Conservation (phyloP, 2,113 vertebrate species). For the Echinops telfairi region DNA sequence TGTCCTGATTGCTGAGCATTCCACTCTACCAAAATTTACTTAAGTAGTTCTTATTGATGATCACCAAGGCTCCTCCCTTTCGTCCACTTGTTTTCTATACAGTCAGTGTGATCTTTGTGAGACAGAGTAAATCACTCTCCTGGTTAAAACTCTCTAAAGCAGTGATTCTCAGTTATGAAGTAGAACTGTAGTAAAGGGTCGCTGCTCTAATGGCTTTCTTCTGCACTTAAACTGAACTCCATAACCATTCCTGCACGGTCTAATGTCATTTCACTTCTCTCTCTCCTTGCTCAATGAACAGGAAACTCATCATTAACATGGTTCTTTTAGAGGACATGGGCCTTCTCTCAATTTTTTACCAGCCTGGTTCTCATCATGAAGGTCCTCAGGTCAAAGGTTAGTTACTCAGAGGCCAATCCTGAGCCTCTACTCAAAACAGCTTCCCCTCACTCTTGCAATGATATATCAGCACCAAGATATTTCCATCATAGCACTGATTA, state of each 20-base stretch:
- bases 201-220: too few relatives aligned
- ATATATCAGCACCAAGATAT: not conserved
- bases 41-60: too few relatives aligned
- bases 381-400: not conserved
- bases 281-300: not conserved
- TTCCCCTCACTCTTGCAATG: not conserved
- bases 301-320: too few relatives aligned
- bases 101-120: not conserved
- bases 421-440: not conserved
- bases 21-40: not conserved
- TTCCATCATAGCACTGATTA: not conserved
- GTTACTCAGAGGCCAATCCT: not conserved
- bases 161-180: too few relatives aligned
- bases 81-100: not conserved
- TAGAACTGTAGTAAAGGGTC: too few relatives aligned
- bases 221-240: not conserved
- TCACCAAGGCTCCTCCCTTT: not conserved
- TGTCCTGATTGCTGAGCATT: not conserved
- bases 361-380: not conserved
- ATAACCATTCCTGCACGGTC: not conserved
- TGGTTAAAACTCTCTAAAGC: not conserved
- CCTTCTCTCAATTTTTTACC: not conserved
- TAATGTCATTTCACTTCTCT: not conserved
- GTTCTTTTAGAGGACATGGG: not conserved
- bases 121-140: not conserved